Conservation (phyloP, 1,140 invertebrate genomes). For the Asobara japonica region DNA sequence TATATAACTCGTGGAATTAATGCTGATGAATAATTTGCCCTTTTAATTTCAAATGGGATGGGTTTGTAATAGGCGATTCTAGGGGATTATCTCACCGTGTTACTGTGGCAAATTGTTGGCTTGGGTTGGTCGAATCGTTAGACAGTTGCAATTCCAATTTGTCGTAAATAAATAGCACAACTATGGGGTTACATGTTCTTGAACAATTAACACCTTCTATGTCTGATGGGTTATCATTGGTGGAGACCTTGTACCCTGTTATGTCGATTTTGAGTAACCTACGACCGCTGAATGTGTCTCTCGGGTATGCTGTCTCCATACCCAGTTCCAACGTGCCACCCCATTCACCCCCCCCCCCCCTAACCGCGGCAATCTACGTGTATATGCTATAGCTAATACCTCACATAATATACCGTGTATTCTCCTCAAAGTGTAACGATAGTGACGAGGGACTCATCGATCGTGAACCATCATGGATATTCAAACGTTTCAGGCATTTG, state of each 20-base stretch:
- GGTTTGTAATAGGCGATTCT: conserved; percentile 4
- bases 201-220: conserved; percentile 27
- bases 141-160: not conserved
- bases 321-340: not conserved
- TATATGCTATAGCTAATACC: not conserved
- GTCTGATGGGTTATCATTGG: conserved; percentile 23
- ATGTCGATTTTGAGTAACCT: conserved; percentile 33
- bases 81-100: not conserved
- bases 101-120: not conserved
- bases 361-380: not conserved
- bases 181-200: not conserved
- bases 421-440: not conserved
- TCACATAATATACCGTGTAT: conserved; percentile 8
- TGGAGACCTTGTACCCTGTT: conserved; percentile 23
- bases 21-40: not conserved
- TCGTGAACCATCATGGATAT: not conserved
- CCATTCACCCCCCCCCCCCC: not conserved
- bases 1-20: not conserved
- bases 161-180: conserved; percentile 5
- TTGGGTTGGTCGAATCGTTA: not conserved
- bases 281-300: conserved; percentile 30
- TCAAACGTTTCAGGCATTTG: not conserved
- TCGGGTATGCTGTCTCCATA: conserved; percentile 23
- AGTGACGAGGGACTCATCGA: not conserved
- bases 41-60: not conserved